phyloP scores from a whole-genome alignment of 1,140 invertebrate species.

The Conus ventricosus region DNA sequence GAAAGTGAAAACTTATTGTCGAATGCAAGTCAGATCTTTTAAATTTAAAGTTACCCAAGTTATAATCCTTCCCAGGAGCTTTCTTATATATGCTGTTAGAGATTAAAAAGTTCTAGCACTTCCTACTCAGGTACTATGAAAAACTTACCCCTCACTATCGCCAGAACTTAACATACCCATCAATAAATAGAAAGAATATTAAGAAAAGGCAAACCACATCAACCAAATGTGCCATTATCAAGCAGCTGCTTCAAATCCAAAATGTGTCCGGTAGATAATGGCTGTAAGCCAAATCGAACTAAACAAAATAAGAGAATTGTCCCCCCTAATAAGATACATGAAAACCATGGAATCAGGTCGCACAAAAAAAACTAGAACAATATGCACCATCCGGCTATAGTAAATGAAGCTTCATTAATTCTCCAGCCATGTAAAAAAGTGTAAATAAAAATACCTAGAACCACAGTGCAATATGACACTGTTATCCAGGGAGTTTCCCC shows the following conservation, averaged over 20 bases:
- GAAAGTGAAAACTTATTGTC: neutral
- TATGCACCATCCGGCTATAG: constrained; percentile 80
- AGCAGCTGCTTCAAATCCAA: constrained; percentile 82
- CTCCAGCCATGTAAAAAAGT: constrained; percentile 70
- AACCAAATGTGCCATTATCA: constrained; percentile 77
- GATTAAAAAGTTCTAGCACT: constrained; percentile 37
- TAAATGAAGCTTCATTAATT: constrained; percentile 76
- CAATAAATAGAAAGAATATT: constrained; percentile 5
- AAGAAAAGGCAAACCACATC: constrained; percentile 35
- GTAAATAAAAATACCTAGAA: constrained; percentile 79
- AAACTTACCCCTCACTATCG: neutral
- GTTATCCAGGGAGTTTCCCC: constrained; percentile 72
- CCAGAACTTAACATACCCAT: neutral
- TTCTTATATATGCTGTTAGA: too few relatives aligned
- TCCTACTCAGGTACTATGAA: neutral
- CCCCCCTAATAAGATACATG: constrained; percentile 84
- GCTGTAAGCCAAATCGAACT: constrained; percentile 75
- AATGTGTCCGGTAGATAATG: constrained; percentile 81
- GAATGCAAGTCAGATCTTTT: constrained; percentile 22
- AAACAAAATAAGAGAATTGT: constrained; percentile 79
- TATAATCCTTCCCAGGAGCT: too few relatives aligned
- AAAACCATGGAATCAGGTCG: constrained; percentile 84
- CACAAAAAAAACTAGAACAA: constrained; percentile 83
- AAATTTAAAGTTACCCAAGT: too few relatives aligned
- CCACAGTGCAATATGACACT: constrained; percentile 77